These are phyloP conservation scores for Epistrophella euchroma DNA, from an alignment of 2,888 invertebrate genomes.

Conservation along the genomic window DNA sequence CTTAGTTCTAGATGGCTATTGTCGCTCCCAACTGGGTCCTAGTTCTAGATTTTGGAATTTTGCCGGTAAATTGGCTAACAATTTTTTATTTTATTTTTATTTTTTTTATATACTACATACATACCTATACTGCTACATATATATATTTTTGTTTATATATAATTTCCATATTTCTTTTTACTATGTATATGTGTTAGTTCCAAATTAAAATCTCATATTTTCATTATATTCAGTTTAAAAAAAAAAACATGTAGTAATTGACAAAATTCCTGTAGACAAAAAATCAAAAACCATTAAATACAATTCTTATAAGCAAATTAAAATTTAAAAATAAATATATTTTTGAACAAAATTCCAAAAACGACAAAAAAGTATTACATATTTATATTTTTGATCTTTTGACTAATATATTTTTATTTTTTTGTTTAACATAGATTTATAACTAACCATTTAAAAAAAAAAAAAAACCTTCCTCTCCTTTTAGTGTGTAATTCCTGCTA, in stretches of 20 bases:
- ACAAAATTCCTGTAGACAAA: constrained; percentile 60
- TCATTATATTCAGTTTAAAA: not conserved
- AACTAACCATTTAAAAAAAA: constrained; percentile 43
- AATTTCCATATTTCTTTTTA: constrained; percentile 17
- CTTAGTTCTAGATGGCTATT: constrained; percentile 84
- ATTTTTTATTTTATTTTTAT: constrained; percentile 63
- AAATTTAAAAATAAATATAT: not conserved
- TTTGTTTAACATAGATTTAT: constrained; percentile 9
- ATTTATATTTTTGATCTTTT: constrained; percentile 70
- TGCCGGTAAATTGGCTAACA: constrained; percentile 84
- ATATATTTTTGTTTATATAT: constrained; percentile 58
- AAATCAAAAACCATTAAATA: constrained; percentile 52
- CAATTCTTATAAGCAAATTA: too few relatives aligned
- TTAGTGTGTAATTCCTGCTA: constrained; percentile 56
- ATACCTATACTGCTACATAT: constrained; percentile 61
- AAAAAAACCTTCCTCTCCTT: constrained; percentile 20
- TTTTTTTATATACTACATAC: constrained; percentile 57
- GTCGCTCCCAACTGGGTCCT: constrained; percentile 84
- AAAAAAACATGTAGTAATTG: constrained; percentile 6
- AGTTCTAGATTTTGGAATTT: constrained; percentile 84
- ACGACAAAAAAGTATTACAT: not conserved
- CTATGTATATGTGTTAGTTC: constrained; percentile 60
- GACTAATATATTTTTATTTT: constrained; percentile 51
- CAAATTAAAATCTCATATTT: constrained; percentile 62
- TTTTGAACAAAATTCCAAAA: constrained; percentile 63